phyloP scores from a whole-genome alignment of 2,888 invertebrate species.

The Torymus tubicola region DNA sequence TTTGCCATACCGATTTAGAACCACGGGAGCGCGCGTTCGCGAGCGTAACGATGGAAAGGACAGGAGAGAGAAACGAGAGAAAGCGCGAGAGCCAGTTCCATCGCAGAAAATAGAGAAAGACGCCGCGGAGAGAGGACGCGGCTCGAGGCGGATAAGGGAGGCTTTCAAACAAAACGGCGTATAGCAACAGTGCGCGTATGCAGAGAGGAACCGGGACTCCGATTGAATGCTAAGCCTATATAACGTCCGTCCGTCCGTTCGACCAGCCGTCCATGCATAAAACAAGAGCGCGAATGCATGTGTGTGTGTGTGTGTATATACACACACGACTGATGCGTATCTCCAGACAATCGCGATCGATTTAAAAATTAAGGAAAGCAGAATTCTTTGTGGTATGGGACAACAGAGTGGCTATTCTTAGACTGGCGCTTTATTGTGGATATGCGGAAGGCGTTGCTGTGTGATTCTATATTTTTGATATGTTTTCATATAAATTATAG shows the following conservation, averaged over 20 bases:
- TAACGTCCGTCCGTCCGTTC: background rate
- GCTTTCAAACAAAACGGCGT: conserved; percentile 13
- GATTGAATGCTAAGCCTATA: background rate
- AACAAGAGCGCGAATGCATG: too few relatives aligned
- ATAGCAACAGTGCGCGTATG: background rate
- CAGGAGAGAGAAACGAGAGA: conserved; percentile 8
- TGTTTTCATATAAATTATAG: too few relatives aligned
- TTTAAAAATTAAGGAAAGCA: too few relatives aligned
- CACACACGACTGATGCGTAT: too few relatives aligned
- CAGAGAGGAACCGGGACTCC: background rate
- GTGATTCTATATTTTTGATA: too few relatives aligned
- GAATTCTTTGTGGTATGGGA: too few relatives aligned
- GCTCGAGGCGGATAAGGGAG: background rate
- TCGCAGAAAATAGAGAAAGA: conserved; percentile 33
- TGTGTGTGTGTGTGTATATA: too few relatives aligned
- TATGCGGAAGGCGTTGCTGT: too few relatives aligned
- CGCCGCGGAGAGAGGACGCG: conserved; percentile 1
- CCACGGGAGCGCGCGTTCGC: background rate
- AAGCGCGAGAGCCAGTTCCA: conserved; percentile 11
- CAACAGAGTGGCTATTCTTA: too few relatives aligned
- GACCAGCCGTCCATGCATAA: too few relatives aligned
- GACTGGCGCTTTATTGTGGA: too few relatives aligned
- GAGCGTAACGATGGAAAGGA: conserved; percentile 54
- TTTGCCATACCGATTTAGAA: conserved; percentile 64
- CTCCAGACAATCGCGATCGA: too few relatives aligned